Evolutionary conservation across 2,797 vertebrate genomes (phyloP).

Genomic region (Tinamus major): DNA sequence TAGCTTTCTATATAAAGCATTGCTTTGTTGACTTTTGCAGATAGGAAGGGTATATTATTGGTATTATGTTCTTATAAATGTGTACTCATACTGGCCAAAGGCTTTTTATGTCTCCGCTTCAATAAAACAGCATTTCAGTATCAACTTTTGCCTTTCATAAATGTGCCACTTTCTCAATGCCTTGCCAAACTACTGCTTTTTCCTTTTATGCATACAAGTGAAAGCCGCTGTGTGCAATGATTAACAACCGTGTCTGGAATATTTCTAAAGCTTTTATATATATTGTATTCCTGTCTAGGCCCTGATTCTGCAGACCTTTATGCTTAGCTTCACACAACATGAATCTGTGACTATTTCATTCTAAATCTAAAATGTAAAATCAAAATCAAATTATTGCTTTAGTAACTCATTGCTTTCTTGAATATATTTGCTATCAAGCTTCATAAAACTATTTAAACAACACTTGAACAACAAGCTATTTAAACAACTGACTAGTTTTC

Average conservation of each 20-base stretch:
- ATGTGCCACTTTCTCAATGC: neutral
- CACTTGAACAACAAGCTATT: neutral
- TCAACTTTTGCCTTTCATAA: neutral
- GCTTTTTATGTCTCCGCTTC: neutral
- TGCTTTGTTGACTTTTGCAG: conserved; percentile 8
- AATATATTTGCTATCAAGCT: conserved; percentile 7
- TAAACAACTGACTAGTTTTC: conserved; percentile 23
- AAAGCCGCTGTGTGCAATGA: neutral
- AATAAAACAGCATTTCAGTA: neutral
- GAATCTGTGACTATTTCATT: neutral
- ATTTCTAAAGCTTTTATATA: conserved; percentile 7
- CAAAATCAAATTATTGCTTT: conserved; percentile 47
- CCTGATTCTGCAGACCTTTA: conserved; percentile 40
- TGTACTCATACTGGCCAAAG: neutral
- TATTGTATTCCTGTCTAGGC: neutral
- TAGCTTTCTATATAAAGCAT: conserved; percentile 8
- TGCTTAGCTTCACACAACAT: conserved; percentile 12
- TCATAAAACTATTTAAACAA: conserved; percentile 11
- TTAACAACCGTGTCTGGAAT: conserved; percentile 28
- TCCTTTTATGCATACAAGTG: neutral
- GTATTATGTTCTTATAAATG: neutral
- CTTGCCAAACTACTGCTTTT: conserved; percentile 11
- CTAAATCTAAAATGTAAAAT: conserved; percentile 7
- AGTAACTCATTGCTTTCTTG: conserved; percentile 9
- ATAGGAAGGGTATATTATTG: conserved; percentile 10